phyloP scores from a whole-genome alignment of 2,113 vertebrate genomes.

The Lontra canadensis region DNA sequence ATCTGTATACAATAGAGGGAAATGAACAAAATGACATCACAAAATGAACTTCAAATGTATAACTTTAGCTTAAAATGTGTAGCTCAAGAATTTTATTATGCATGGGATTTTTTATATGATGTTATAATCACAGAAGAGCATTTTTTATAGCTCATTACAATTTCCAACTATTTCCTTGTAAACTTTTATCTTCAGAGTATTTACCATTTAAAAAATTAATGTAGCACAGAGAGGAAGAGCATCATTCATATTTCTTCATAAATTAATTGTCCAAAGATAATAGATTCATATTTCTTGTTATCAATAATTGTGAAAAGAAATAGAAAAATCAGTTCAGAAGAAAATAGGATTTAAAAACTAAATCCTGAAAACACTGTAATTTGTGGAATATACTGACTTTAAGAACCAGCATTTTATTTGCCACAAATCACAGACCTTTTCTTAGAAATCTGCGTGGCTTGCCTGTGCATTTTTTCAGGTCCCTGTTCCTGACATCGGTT shows the following conservation, averaged over 20 bases:
- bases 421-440: background rate
- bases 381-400: background rate
- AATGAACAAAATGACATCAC: background rate
- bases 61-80: background rate
- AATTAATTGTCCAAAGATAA: background rate
- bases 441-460: accelerated
- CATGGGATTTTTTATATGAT: background rate
- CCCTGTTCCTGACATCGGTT: background rate
- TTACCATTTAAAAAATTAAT: conserved; percentile 1
- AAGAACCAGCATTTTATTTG: background rate
- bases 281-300: background rate
- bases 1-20: background rate
- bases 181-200: background rate
- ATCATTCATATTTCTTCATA: background rate
- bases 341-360: background rate
- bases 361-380: background rate
- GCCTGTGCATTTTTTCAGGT: background rate
- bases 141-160: background rate
- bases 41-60: background rate
- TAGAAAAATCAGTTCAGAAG: background rate
- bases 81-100: background rate
- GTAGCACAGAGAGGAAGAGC: background rate
- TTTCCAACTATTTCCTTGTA: background rate
- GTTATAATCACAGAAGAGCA: background rate
- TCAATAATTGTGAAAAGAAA: conserved; percentile 12